A percentile compares a stretch with the other conserved stretches of the same genome.
phyloP scores from a whole-genome alignment of 1,140 invertebrate species.

The Bombus vancouverensis region DNA sequence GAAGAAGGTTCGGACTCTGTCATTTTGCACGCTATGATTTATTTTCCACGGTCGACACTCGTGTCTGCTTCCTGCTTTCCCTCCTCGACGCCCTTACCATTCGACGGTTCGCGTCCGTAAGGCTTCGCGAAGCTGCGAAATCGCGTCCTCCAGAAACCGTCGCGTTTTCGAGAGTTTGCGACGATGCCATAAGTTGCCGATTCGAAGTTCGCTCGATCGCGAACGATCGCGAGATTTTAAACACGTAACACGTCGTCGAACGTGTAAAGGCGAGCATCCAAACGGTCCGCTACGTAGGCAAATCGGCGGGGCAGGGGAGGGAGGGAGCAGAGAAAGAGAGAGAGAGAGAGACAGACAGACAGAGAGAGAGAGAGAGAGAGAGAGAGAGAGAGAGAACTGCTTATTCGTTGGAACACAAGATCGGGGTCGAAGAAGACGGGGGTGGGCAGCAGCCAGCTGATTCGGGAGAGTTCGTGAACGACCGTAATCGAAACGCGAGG shows the following conservation, averaged over 20 bases:
- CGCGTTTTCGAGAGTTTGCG: too few species aligned
- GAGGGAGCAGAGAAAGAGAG: not conserved
- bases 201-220: not conserved
- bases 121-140: constrained; percentile 1
- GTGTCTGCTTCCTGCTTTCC: not conserved
- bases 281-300: not conserved
- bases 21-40: not conserved
- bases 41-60: not conserved
- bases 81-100: not conserved
- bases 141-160: constrained; percentile 13
- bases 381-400: not conserved
- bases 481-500: constrained; percentile 57
- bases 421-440: constrained; percentile 16
- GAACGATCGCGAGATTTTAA: not conserved
- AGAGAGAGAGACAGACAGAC: not conserved
- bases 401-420: not conserved
- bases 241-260: not conserved
- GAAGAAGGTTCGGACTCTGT: too few species aligned
- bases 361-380: not conserved
- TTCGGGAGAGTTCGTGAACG: constrained; percentile 66
- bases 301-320: too few species aligned
- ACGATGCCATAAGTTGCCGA: too few species aligned
- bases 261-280: not conserved
- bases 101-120: not conserved
- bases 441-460: constrained; percentile 59